phyloP scores from a whole-genome alignment of 2,888 invertebrate species.

The Erebia aethiops region DNA sequence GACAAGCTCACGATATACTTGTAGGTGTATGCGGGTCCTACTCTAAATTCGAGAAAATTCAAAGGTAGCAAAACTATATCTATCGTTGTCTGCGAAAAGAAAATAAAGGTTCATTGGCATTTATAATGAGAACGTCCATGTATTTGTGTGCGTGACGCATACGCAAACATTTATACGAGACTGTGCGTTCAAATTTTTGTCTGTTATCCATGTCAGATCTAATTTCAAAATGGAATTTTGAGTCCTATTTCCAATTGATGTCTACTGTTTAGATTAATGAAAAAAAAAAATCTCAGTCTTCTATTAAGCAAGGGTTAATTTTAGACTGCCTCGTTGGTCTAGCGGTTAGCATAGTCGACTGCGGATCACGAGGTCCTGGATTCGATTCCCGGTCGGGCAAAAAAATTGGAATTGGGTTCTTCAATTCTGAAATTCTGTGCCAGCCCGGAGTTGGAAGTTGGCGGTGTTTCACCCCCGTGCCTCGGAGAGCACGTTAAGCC shows the following conservation, averaged over 20 bases:
- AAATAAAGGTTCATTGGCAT: slow-evolving; percentile 59
- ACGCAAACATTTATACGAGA: slow-evolving; percentile 22
- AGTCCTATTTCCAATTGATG: not conserved
- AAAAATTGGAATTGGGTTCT: too few species aligned
- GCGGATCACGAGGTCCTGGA: too few species aligned
- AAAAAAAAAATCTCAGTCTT: too few species aligned
- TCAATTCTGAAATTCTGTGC: too few species aligned
- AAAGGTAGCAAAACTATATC: not conserved
- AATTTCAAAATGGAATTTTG: slow-evolving; percentile 3
- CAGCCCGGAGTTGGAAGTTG: too few species aligned
- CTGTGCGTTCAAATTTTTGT: slow-evolving; percentile 38
- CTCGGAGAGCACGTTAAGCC: too few species aligned
- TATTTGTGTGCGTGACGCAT: slow-evolving; percentile 44
- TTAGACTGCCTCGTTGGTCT: too few species aligned
- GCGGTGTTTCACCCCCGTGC: too few species aligned
- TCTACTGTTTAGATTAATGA: too few species aligned
- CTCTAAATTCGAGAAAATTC: not conserved
- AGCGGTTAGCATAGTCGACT: too few species aligned
- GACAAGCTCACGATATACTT: not conserved
- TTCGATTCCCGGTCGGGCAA: too few species aligned
- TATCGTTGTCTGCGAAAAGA: slow-evolving; percentile 46
- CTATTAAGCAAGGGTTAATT: too few species aligned
- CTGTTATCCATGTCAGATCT: slow-evolving; percentile 29
- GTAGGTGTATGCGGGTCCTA: not conserved
- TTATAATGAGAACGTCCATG: slow-evolving; percentile 52